Evolutionary conservation across 1,140 invertebrate genomes (phyloP), one percentile per base, ranked within the genome.

Genomic region (Druon quercuslanigerum): DNA sequence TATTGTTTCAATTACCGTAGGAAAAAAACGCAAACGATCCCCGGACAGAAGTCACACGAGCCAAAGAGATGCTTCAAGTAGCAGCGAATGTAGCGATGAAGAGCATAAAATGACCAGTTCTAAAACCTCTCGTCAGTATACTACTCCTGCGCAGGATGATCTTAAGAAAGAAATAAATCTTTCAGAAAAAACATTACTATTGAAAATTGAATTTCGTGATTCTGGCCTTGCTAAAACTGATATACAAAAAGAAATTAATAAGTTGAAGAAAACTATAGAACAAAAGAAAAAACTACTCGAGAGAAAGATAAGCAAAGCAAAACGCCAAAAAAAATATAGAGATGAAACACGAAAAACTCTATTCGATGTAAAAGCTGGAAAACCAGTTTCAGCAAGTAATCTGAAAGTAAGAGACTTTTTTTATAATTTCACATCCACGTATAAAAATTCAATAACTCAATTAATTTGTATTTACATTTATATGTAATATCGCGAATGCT

Each of bases 281-380:
- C 13, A 70, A 70, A 25, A n/a, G n/a, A 13, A 70, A 70, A 70
- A 25, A 70, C 16, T 17, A 70, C 60, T 70, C 20, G 20, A n/a
- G 13, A n/a, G 16, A 13, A 70, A 70, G 25, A 25, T 17, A 25
- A n/a, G 60, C 60, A 70, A 70, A n/a, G 60, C 20, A 19, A 13
- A 70, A 70, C 20, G 20, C 20, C 60, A 70, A 25, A 70, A 70
- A 70, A 70, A 70, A 17, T 70, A 17, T 25, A 70, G 60, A 25
- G 20, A 70, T 17, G 20, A 70, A 70, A 70, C n/a, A 25, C 60
- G 25, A 25, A 25, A n/a, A 25, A 70, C 14, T n/a, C n/a, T n/a
- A 70, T 70, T 70, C 20, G 14, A 25, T 13, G 25, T 25, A 25
- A 19, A 14, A 70, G 16, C 20, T 17, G 20, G 25, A 5, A 70